Percentiles rank a stretch among this genome's conserved stretches.
These are phyloP conservation scores for Caretta caretta DNA, from an alignment of 2,113 vertebrate species.

Conservation along the genomic window DNA sequence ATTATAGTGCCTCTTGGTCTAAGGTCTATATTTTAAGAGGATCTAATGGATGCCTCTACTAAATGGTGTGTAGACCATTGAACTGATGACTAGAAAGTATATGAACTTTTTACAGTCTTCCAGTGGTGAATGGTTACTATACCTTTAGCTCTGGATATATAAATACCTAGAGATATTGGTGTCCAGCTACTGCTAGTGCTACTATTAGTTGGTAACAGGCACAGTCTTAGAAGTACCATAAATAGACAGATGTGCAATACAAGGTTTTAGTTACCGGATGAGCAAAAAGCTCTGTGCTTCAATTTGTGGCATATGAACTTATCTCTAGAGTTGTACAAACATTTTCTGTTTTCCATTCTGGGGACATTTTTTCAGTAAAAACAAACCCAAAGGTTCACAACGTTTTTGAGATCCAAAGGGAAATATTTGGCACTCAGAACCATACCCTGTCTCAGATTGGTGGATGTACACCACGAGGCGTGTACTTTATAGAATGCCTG, in stretches of 20 bases:
- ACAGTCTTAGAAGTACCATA: background rate
- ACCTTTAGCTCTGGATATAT: background rate
- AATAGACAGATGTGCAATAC: background rate
- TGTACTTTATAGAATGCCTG: background rate
- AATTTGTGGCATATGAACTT: background rate
- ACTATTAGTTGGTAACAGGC: background rate
- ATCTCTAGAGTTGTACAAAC: background rate
- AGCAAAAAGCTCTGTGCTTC: background rate
- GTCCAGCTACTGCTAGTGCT: background rate
- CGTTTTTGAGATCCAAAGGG: conserved; percentile 21
- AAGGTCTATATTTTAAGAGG: background rate
- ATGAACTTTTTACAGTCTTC: background rate
- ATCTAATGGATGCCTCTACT: background rate
- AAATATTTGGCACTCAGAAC: background rate
- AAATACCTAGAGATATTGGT: fast-evolving
- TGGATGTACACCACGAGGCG: background rate
- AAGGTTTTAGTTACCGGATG: background rate
- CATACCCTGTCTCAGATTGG: background rate
- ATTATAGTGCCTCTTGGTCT: background rate
- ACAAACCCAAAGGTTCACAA: conserved; percentile 16
- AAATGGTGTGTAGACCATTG: background rate
- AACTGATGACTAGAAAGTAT: background rate
- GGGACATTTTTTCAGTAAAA: background rate
- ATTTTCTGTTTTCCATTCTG: conserved; percentile 7
- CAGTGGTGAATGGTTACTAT: background rate